A percentile compares a stretch with the other conserved stretches of the same genome.
These are phyloP conservation scores for Drosophila malerkotliana DNA, from an alignment of 1,140 invertebrate species.

Conservation along the genomic window DNA sequence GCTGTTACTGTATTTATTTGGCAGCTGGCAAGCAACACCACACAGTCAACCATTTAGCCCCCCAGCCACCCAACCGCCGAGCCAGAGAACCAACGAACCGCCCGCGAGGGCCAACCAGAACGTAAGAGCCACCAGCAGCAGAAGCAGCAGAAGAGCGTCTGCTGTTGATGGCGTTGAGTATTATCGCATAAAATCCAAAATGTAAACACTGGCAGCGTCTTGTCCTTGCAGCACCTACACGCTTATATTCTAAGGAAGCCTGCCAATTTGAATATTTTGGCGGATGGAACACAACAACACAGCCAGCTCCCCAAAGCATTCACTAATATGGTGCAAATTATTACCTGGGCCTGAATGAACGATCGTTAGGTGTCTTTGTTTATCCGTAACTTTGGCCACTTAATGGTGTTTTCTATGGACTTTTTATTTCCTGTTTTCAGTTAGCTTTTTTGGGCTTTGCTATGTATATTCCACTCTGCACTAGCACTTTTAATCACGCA, in stretches of 20 bases:
- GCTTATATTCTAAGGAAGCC: slow-evolving; percentile 58
- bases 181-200: slow-evolving; percentile 81
- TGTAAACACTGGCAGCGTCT: slow-evolving; percentile 67
- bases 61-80: slow-evolving; percentile 4
- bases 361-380: slow-evolving; percentile 10
- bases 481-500: slow-evolving; percentile 16
- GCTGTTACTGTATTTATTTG: slow-evolving; percentile 72
- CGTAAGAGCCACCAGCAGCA: slow-evolving; percentile 1
- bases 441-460: slow-evolving; percentile 5
- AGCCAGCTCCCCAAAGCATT: slow-evolving; percentile 26
- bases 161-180: slow-evolving; percentile 67
- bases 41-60: slow-evolving; percentile 7
- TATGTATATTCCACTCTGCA: slow-evolving; percentile 31
- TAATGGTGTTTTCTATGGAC: not conserved
- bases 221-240: slow-evolving; percentile 61
- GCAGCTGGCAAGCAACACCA: slow-evolving; percentile 39
- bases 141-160: slow-evolving; percentile 20
- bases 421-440: slow-evolving; percentile 13
- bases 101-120: not conserved
- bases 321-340: slow-evolving; percentile 49
- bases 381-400: slow-evolving; percentile 18
- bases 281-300: slow-evolving; percentile 1
- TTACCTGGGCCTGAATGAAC: slow-evolving; percentile 41
- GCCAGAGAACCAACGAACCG: not conserved
- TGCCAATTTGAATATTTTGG: slow-evolving; percentile 57